Conservation (phyloP, 1,140 invertebrate species). For the Anagrus nilaparvatae region DNA sequence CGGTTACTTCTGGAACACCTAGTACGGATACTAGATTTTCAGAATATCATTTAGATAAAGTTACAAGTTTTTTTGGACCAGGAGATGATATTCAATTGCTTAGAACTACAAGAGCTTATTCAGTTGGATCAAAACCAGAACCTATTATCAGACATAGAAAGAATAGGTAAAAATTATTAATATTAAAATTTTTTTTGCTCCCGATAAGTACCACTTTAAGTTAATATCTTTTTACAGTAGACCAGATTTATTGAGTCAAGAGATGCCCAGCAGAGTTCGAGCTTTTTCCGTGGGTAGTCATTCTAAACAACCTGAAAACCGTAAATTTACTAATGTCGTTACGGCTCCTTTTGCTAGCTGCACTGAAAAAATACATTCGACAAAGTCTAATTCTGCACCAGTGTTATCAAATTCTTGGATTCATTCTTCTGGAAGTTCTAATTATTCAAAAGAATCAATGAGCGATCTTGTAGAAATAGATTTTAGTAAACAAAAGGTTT, state of each 20-base stretch:
- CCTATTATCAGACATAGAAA: conserved; percentile 36
- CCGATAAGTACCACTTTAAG: no score
- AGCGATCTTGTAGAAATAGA: conserved; percentile 74
- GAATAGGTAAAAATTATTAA: no score
- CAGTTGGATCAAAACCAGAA: conserved; percentile 72
- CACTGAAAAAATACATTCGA: conserved; percentile 33
- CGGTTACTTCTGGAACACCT: conserved; percentile 62
- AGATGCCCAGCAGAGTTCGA: conserved; percentile 45
- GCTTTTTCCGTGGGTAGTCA: conserved; percentile 63
- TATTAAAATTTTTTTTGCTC: no score
- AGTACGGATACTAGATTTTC: conserved; percentile 51
- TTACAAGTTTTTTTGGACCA: conserved; percentile 49
- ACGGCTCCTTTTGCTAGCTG: conserved; percentile 48
- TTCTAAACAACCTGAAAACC: conserved; percentile 42
- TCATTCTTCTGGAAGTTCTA: conserved; percentile 46
- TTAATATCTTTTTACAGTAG: no score
- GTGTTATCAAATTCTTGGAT: conserved; percentile 42
- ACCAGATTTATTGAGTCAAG: conserved; percentile 35
- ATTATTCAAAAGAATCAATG: conserved; percentile 48
- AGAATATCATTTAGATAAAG: conserved; percentile 58
- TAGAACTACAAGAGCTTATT: conserved; percentile 69
- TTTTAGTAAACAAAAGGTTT: conserved; percentile 58
- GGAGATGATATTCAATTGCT: conserved; percentile 48
- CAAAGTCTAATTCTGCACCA: conserved; percentile 40
- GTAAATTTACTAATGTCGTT: conserved; percentile 39